Evolutionary conservation across 2,797 vertebrate genomes (phyloP).

Genomic region (Pogonophryne albipinna): DNA sequence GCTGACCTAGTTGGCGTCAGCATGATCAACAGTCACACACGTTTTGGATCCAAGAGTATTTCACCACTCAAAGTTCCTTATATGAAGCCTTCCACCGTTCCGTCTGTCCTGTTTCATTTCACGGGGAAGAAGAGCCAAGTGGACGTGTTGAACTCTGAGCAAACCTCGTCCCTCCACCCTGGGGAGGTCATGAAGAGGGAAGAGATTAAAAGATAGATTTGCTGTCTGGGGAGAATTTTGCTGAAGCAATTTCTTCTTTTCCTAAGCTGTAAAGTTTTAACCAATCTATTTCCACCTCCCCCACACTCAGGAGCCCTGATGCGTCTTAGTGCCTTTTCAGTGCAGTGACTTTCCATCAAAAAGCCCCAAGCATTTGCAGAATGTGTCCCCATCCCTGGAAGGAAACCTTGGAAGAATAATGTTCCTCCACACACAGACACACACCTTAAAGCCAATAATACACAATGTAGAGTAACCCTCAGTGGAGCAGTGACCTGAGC

Average conservation of each 20-base stretch:
- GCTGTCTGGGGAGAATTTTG: slow-evolving; percentile 26
- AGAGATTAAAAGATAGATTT: slow-evolving; percentile 46
- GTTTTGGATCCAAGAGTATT: slow-evolving; percentile 34
- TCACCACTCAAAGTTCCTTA: slow-evolving; percentile 51
- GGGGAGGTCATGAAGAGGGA: slow-evolving; percentile 46
- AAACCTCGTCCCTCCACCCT: slow-evolving; percentile 42
- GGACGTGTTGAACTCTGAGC: slow-evolving; percentile 58
- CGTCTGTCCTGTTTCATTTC: slow-evolving; percentile 64
- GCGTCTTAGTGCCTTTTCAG: slow-evolving; percentile 40
- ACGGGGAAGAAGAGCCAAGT: slow-evolving; percentile 47
- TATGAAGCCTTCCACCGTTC: slow-evolving; percentile 48
- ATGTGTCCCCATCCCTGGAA: slow-evolving; percentile 43
- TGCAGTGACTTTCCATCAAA: slow-evolving; percentile 52
- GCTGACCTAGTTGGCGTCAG: slow-evolving; percentile 56
- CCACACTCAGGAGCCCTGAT: slow-evolving; percentile 46
- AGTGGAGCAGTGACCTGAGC: slow-evolving; percentile 33
- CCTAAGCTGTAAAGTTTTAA: slow-evolving; percentile 15
- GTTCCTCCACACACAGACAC: slow-evolving; percentile 26
- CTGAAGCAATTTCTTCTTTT: slow-evolving; percentile 20
- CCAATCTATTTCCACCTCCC: slow-evolving; percentile 37
- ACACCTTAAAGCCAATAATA: slow-evolving; percentile 28
- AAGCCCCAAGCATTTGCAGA: slow-evolving; percentile 53
- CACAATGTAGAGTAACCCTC: slow-evolving; percentile 30
- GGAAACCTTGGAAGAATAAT: slow-evolving; percentile 53
- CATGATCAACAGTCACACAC: slow-evolving; percentile 40